Conservation (phyloP, 2,888 invertebrate genomes). For the Sericinus montela region DNA sequence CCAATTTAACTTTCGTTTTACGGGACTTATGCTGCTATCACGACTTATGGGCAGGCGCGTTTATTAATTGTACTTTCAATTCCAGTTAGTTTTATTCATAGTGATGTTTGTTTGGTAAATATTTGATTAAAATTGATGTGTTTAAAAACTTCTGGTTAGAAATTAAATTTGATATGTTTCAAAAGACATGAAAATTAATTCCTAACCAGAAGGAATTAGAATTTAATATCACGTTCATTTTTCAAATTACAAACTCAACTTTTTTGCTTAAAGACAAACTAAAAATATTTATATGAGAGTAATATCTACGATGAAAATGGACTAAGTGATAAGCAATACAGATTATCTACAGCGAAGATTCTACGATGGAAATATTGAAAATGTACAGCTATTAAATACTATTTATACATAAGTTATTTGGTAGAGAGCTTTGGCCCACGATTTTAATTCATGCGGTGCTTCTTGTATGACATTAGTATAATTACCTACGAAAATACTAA, state of each 20-base stretch:
- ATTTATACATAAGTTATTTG: slow-evolving; percentile 3
- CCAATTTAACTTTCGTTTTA: too few species aligned
- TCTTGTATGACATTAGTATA: slow-evolving; percentile 18
- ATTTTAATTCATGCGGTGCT: slow-evolving; percentile 16
- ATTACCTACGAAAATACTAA: slow-evolving; percentile 14
- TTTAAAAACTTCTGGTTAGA: too few species aligned
- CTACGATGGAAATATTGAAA: background rate
- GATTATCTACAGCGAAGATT: slow-evolving; percentile 10
- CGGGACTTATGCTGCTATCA: too few species aligned
- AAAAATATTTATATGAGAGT: background rate
- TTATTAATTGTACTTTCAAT: too few species aligned
- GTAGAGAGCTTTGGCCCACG: slow-evolving; percentile 15
- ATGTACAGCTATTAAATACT: slow-evolving; percentile 9
- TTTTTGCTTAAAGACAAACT: slow-evolving; percentile 12
- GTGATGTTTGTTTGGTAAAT: too few species aligned
- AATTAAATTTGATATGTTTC: too few species aligned
- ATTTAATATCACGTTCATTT: too few species aligned
- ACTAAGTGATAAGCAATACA: slow-evolving; percentile 10
- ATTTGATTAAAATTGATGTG: too few species aligned
- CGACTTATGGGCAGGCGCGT: too few species aligned
- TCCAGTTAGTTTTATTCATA: too few species aligned
- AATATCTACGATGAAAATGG: background rate
- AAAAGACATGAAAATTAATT: too few species aligned
- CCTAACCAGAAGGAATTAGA: too few species aligned
- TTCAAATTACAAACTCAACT: background rate